phyloP scores from a whole-genome alignment of 2,113 vertebrate species.

The Albula goreensis region DNA sequence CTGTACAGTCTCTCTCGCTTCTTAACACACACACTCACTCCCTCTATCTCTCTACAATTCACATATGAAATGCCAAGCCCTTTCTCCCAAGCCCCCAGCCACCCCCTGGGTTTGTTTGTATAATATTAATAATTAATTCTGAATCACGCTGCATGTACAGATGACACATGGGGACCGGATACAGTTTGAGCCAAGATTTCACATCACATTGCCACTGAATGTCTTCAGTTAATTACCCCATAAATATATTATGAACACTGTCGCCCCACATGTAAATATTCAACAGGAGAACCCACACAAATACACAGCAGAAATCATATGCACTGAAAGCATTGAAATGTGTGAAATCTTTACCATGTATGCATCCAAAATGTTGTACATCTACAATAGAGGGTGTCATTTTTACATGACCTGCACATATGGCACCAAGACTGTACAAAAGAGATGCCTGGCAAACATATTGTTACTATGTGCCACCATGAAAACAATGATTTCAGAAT shows the following conservation, averaged over 20 bases:
- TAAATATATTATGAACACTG: not conserved
- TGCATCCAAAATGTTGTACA: not conserved
- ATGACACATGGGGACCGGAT: conserved; percentile 3
- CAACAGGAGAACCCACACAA: conserved; percentile 2
- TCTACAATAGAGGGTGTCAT: not conserved
- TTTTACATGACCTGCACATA: not conserved
- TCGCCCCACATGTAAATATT: not conserved
- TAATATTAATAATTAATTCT: conserved; percentile 5
- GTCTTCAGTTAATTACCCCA: conserved; percentile 6
- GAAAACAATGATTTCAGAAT: not conserved
- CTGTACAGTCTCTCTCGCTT: too few relatives aligned
- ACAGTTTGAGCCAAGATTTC: not conserved
- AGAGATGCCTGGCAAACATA: not conserved
- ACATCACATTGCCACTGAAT: not conserved
- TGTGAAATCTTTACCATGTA: not conserved
- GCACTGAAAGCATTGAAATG: not conserved
- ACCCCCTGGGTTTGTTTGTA: conserved; percentile 3
- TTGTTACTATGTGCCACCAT: not conserved
- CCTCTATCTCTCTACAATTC: not conserved
- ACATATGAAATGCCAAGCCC: not conserved
- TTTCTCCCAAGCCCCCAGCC: not conserved
- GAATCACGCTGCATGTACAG: not conserved
- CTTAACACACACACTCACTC: not conserved
- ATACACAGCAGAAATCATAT: not conserved
- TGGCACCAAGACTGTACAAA: not conserved